phyloP scores from a whole-genome alignment of 2,797 vertebrate genomes.

The Bradypus variegatus region DNA sequence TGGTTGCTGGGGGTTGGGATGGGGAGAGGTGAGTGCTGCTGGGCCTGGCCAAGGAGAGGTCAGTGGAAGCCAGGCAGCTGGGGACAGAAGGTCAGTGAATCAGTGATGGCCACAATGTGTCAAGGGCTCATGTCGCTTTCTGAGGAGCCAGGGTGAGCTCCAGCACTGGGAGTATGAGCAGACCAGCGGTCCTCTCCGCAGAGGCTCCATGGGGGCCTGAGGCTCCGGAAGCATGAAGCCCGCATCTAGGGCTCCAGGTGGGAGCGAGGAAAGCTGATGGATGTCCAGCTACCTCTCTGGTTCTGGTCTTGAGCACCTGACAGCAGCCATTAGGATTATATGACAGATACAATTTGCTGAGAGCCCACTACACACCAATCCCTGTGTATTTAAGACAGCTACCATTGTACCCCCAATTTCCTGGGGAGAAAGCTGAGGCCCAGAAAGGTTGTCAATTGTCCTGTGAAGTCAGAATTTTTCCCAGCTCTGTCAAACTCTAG shows the following conservation, averaged over 20 bases:
- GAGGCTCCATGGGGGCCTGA: neutral
- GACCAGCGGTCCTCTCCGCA: neutral
- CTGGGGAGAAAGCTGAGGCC: neutral
- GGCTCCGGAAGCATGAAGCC: neutral
- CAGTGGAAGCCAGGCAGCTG: neutral
- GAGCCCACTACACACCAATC: fast-evolving
- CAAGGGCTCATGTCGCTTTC: neutral
- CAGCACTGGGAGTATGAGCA: neutral
- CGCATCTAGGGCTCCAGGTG: neutral
- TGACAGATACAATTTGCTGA: neutral
- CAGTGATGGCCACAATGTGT: too few species aligned
- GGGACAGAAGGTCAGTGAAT: neutral
- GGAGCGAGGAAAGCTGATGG: neutral
- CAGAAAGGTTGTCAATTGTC: neutral
- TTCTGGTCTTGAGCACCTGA: neutral
- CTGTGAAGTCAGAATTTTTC: neutral
- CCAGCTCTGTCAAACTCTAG: neutral
- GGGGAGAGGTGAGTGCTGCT: neutral
- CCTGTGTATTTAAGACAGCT: neutral
- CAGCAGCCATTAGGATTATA: neutral
- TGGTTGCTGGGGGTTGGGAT: neutral
- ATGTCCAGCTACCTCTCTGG: neutral
- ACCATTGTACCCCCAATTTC: neutral
- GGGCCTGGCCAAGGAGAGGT: neutral
- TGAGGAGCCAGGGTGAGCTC: neutral